Evolutionary conservation across 2,797 vertebrate genomes (phyloP), one percentile per base, ranked within the genome.

Genomic region (Neopelma chrysocephalum): DNA sequence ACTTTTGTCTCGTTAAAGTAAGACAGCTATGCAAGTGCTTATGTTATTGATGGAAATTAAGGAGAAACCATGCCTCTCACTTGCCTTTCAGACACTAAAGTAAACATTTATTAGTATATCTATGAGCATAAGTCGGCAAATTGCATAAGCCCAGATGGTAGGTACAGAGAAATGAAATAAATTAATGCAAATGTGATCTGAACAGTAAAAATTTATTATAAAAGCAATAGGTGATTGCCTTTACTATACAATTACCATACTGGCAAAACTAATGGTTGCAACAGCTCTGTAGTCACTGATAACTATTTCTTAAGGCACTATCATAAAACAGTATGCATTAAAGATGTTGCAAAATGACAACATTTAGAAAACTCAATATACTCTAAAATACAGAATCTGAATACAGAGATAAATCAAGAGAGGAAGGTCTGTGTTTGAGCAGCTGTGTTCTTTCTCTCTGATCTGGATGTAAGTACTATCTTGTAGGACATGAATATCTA

Each of bases 151-250:
- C 31, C 57, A 70, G 57, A 66, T 68, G 57, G 50, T 81, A 82
- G 14, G 40, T 76, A 12, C 15, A 47, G 4, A 75, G 58, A 38
- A 62, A 64, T 50, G 17, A 85, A 83, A 82, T 58, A 75, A 89
- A 47, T 23, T 18, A 80, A 31, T 65, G 56, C 70, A 90, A 85
- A 87, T 93, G 40, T 64, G 51, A 88, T 93, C 58, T 64, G 75
- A 87, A 65, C 45, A 62, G 69, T 82, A 94, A 94, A 97, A 94
- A 92, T 38, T 57, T 45, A 88, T 47, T 56, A 82, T 57, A 82
- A 89, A 66, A 82, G 78, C 27, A 85, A 45, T 16, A 12, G 4
- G 10, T 36, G 13, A 65, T 48, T 68, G 32, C 32, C 51, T 87
- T 96, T 95, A 60, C 56, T 80, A 73, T 77, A 57, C 2, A 5